These are phyloP conservation scores for Coreius guichenoti DNA, from an alignment of 2,797 vertebrate species.

Conservation along the genomic window DNA sequence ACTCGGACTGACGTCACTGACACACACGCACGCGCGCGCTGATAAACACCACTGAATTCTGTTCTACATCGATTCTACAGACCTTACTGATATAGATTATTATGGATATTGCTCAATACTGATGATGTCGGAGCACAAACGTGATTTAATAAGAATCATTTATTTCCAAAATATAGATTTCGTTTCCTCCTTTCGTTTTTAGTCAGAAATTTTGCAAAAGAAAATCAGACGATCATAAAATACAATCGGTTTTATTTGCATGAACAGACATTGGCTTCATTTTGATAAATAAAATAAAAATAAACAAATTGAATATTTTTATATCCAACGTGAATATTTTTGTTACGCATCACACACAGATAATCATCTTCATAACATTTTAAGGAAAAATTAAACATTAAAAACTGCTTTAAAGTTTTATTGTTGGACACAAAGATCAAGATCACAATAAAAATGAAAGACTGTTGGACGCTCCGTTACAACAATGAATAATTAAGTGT, in stretches of 20 bases:
- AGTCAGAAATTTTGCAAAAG: neutral
- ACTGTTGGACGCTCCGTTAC: neutral
- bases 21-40: neutral
- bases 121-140: neutral
- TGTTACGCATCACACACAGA: neutral
- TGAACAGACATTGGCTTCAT: neutral
- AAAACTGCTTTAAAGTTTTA: neutral
- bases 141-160: neutral
- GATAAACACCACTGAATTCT: too few species aligned
- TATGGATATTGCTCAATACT: neutral
- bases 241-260: neutral
- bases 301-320: too few species aligned
- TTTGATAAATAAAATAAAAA: neutral
- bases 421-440: neutral
- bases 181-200: too few species aligned
- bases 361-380: neutral
- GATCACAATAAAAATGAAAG: neutral
- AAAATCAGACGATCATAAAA: neutral
- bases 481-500: neutral
- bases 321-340: neutral
- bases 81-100: neutral
- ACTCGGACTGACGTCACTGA: slow-evolving; percentile 10
- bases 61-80: too few species aligned
- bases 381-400: neutral
- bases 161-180: neutral